Evolutionary conservation across 2,113 vertebrate genomes (phyloP).

Genomic region (Cyphomyrus discorhynchus): DNA sequence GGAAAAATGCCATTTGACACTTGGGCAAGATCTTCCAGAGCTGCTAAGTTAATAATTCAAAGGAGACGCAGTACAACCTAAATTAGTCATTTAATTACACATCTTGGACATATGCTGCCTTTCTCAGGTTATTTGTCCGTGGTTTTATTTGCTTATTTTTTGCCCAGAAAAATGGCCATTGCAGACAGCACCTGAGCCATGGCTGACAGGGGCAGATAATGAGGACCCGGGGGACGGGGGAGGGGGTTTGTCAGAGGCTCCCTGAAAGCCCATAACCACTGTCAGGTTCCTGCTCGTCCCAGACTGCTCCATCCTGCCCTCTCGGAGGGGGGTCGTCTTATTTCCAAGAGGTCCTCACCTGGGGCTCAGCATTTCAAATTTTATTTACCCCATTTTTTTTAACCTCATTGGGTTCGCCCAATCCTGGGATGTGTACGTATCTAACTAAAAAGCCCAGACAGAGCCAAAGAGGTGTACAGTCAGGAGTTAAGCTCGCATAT

Average conservation of each 20-base stretch:
- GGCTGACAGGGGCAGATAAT: slow-evolving; percentile 47
- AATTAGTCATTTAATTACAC: slow-evolving; percentile 38
- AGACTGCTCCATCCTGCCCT: slow-evolving; percentile 20
- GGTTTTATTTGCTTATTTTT: slow-evolving; percentile 16
- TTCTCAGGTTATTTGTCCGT: slow-evolving; percentile 26
- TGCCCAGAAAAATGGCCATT: slow-evolving; percentile 33
- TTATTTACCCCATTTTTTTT: background rate
- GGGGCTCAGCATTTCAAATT: background rate
- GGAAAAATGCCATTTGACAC: background rate
- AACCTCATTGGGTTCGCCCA: background rate
- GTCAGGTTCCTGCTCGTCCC: slow-evolving; percentile 56
- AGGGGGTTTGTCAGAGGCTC: slow-evolving; percentile 40
- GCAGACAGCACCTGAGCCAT: slow-evolving; percentile 39
- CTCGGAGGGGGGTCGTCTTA: background rate
- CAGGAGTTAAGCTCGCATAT: background rate
- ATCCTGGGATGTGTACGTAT: background rate
- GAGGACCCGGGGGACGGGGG: slow-evolving; percentile 55
- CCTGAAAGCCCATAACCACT: slow-evolving; percentile 43
- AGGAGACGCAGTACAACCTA: slow-evolving; percentile 7
- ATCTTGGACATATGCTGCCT: slow-evolving; percentile 32
- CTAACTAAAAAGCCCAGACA: background rate
- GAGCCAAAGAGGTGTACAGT: background rate
- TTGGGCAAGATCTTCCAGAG: background rate
- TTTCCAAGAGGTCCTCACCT: background rate
- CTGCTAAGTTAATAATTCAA: background rate